Percentiles rank a stretch among this genome's conserved stretches.
phyloP scores from a whole-genome alignment of 2,113 vertebrate genomes.

The Scopus umbretta region DNA sequence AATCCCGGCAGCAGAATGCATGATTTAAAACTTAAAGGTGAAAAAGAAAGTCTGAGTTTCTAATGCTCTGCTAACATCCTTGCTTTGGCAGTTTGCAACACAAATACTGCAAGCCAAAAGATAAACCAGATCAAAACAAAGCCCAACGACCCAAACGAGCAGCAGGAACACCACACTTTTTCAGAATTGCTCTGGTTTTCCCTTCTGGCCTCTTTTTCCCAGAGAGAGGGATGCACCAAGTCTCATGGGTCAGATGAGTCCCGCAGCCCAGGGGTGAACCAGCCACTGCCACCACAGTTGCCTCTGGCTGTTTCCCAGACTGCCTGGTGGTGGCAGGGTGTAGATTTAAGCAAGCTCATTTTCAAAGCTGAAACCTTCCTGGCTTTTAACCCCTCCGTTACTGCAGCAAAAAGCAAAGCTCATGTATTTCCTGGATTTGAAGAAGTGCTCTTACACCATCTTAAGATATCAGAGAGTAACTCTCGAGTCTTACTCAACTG shows the following conservation, averaged over 20 bases:
- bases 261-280: accelerated
- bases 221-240: neutral
- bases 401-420: neutral
- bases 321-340: neutral
- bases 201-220: neutral
- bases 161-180: neutral
- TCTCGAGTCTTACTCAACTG: neutral
- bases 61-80: neutral
- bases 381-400: neutral
- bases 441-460: neutral
- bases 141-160: accelerated
- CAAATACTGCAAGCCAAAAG: neutral
- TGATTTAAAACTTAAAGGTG: neutral
- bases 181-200: neutral
- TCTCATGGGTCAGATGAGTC: neutral
- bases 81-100: neutral
- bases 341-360: neutral
- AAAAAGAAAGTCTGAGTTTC: neutral
- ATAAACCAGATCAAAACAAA: neutral
- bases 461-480: neutral
- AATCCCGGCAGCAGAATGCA: neutral
- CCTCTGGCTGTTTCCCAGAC: accelerated
- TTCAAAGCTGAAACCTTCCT: neutral
- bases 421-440: neutral
- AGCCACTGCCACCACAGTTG: neutral